These are phyloP conservation scores for Cydia amplana DNA, from an alignment of 1,140 invertebrate species.

Conservation along the genomic window DNA sequence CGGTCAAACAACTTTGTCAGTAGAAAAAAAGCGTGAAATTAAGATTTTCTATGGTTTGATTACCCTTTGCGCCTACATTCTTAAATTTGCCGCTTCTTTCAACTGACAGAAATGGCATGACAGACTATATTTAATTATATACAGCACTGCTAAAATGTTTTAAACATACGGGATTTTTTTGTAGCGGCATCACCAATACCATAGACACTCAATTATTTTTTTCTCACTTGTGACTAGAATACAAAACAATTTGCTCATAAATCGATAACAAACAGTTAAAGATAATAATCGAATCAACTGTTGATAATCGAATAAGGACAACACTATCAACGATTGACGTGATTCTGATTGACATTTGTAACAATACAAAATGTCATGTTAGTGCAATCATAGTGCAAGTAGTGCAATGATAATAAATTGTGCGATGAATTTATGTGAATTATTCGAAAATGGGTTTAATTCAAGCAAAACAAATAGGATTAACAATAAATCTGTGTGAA, in stretches of 20 bases:
- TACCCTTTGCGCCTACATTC: no score
- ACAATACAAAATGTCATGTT: slow-evolving; percentile 27
- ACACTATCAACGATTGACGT: slow-evolving; percentile 14
- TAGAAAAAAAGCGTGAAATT: no score
- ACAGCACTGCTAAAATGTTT: no score
- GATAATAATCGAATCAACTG: neutral
- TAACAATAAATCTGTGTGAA: neutral
- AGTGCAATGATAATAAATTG: slow-evolving; percentile 27
- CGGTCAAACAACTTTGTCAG: no score
- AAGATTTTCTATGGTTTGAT: no score
- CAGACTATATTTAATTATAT: no score
- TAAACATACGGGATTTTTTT: no score
- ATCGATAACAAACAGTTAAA: neutral
- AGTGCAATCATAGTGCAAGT: no score
- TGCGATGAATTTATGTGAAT: neutral
- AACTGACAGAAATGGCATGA: no score
- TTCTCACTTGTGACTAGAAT: neutral
- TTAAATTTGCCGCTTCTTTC: no score
- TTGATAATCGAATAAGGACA: neutral
- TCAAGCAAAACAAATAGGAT: neutral
- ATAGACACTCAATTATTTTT: neutral
- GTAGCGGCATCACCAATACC: neutral
- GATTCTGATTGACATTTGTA: neutral
- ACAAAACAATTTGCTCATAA: neutral
- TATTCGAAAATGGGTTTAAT: neutral